These are phyloP conservation scores for Pilophorus perplexus DNA, from an alignment of 2,888 invertebrate species.

Conservation along the genomic window DNA sequence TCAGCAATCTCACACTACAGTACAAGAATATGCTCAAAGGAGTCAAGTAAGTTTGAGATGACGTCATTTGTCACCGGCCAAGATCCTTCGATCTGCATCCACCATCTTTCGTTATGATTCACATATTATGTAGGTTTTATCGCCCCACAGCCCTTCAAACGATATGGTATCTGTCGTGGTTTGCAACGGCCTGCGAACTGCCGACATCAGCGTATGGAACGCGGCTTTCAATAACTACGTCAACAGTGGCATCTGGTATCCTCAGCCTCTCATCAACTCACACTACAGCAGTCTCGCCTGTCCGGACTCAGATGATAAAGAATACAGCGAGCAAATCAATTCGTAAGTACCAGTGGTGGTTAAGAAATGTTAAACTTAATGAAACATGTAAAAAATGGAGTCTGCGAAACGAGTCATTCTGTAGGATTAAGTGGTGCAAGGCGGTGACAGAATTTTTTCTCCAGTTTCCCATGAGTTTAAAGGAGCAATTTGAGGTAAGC, in stretches of 20 bases:
- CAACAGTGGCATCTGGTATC: constrained; percentile 24
- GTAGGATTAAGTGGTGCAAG: too few species aligned
- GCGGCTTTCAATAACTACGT: too few species aligned
- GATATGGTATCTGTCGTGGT: constrained; percentile 21
- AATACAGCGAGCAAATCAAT: neutral
- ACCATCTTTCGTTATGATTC: neutral
- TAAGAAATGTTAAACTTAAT: too few species aligned
- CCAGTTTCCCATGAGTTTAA: too few species aligned
- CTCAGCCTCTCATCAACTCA: neutral
- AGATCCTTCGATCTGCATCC: neutral
- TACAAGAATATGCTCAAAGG: constrained; percentile 30
- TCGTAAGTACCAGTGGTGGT: neutral
- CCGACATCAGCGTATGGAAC: too few species aligned
- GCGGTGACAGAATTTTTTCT: too few species aligned
- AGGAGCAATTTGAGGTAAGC: too few species aligned
- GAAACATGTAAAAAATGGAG: too few species aligned
- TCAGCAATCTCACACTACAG: constrained; percentile 1
- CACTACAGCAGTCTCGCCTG: constrained; percentile 17
- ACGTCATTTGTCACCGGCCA: too few species aligned
- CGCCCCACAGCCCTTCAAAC: neutral
- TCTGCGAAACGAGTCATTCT: too few species aligned
- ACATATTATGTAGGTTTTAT: neutral
- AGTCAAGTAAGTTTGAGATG: neutral
- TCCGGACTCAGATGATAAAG: neutral
- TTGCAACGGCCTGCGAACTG: too few species aligned